phyloP scores from a whole-genome alignment of 2,113 vertebrate genomes.

The Lipophrys pholis region DNA sequence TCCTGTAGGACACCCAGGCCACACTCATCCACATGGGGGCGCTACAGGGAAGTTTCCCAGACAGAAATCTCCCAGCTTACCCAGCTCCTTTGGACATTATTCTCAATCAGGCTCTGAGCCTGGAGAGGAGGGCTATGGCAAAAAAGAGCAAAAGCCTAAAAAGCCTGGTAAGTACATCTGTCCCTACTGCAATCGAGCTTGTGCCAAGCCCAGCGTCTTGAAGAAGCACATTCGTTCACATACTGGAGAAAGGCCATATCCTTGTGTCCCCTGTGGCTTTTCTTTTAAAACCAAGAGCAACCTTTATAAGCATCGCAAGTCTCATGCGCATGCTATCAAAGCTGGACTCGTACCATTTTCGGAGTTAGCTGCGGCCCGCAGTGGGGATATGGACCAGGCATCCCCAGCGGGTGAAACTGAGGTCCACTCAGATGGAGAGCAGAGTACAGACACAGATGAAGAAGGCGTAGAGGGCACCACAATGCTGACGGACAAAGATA shows the following conservation, averaged over 20 bases:
- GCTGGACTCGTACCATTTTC: slow-evolving; percentile 97
- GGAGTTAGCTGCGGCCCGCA: slow-evolving; percentile 88
- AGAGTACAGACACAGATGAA: slow-evolving; percentile 98
- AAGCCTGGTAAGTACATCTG: slow-evolving; percentile 99
- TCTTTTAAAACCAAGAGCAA: slow-evolving; percentile 99
- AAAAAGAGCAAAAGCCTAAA: slow-evolving; percentile 97
- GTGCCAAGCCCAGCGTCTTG: slow-evolving; percentile 98
- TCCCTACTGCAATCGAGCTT: slow-evolving; percentile 95
- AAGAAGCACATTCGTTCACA: slow-evolving; percentile 99
- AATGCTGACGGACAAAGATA: slow-evolving; percentile 85
- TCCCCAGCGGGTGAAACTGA: slow-evolving; percentile 92
- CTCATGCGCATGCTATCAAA: slow-evolving; percentile 98
- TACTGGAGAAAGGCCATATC: slow-evolving; percentile 96
- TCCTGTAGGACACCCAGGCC: slow-evolving; percentile 87
- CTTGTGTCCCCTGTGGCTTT: slow-evolving; percentile 96
- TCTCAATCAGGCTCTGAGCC: slow-evolving; percentile 91
- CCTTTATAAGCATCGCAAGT: slow-evolving; percentile 99
- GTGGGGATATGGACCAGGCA: slow-evolving; percentile 89
- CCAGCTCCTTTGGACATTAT: slow-evolving; percentile 91
- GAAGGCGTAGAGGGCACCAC: slow-evolving; percentile 88
- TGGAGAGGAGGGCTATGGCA: slow-evolving; percentile 89
- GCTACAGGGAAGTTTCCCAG: slow-evolving; percentile 83
- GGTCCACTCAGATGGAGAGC: slow-evolving; percentile 95
- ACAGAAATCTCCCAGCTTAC: slow-evolving; percentile 93
- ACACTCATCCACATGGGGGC: slow-evolving; percentile 87